Base-by-base conservation (phyloP, 2,797 vertebrate species). In the Malacoctenus gilli region DNA sequence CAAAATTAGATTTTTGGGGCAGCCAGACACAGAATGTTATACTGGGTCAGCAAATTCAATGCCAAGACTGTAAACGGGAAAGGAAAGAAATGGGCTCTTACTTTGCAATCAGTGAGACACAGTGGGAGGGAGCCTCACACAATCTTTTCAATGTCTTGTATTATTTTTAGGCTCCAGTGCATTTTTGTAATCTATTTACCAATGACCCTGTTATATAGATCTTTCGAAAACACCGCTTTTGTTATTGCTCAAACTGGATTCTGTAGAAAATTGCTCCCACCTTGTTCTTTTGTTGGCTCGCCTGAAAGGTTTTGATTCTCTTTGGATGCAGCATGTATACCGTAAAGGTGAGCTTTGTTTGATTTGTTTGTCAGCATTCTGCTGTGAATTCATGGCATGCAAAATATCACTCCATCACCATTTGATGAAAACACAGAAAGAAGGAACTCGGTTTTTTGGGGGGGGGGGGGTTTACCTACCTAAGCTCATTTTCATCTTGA, bases 121-220 rank as follows among this genome's bases (percentile, higher is more conserved):
- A 36, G 16, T 31, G 44, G 35, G 34, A 48, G 35, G 34, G 41
- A 63, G 48, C 18, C 35, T 34, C 18, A 31, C 28, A 53, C 7
- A 57, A 31, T 23, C 32, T 7, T 42, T 59, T 63, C 32, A 60
- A 10, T 23, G 34, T 23, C 22, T 59, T 40, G 42, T n/a, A 53
- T 36, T 21, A 12, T 39, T 66, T 52, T 47, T 25, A 66, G 35
- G 48, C 36, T 49, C 49, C 30, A 44, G 23, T 55, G 51, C 35
- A 42, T 32, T 39, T 69, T 34, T 30, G 47, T 49, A 56, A 18
- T 60, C 3, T 7, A 40, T 66, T 72, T 41, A 42, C n/a, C n/a
- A n/a, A n/a, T n/a, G n/a, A n/a, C 5, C 18, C 8, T 39, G 23
- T 28, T 19, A 30, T 37, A 21, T 32, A 30, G 18, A 4, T 28